These are phyloP conservation scores for Melikaiella ostensackeni DNA, from an alignment of 2,888 invertebrate species.

Conservation along the genomic window DNA sequence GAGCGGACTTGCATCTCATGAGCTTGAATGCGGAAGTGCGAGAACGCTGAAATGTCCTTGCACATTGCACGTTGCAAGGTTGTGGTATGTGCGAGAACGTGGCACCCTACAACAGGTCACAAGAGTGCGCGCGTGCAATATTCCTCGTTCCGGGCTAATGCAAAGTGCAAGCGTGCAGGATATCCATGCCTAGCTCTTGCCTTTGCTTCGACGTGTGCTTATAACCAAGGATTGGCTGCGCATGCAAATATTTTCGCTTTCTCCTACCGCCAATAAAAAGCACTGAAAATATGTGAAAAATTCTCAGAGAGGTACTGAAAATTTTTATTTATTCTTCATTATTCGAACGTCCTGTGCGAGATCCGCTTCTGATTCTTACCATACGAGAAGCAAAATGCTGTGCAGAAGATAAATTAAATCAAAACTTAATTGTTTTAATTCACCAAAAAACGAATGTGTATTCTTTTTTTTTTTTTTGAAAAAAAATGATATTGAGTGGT, in stretches of 20 bases:
- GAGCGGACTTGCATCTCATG: constrained; percentile 42
- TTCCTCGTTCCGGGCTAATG: constrained; percentile 51
- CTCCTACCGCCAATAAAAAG: not conserved
- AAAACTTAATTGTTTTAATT: too few species aligned
- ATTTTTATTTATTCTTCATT: not conserved
- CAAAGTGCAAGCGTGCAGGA: constrained; percentile 54
- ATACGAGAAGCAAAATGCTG: too few species aligned
- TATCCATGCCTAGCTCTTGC: constrained; percentile 38
- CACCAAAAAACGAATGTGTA: too few species aligned
- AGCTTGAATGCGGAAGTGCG: constrained; percentile 44
- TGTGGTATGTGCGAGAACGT: constrained; percentile 29
- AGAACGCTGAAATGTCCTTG: constrained; percentile 42
- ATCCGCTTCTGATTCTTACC: too few species aligned
- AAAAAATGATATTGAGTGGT: too few species aligned
- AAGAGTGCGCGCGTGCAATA: constrained; percentile 43
- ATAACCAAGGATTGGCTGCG: constrained; percentile 26
- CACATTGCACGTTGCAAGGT: constrained; percentile 26
- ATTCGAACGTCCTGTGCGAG: too few species aligned
- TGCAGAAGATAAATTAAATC: too few species aligned
- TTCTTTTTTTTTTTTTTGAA: too few species aligned
- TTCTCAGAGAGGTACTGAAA: not conserved
- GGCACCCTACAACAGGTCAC: constrained; percentile 22
- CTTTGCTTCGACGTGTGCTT: constrained; percentile 44
- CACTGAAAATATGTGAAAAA: constrained; percentile 8
- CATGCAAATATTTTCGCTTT: constrained; percentile 26